Evolutionary conservation across 1,140 invertebrate genomes (phyloP), one percentile per base, ranked within the genome.

Genomic region (Babylonia areolata): DNA sequence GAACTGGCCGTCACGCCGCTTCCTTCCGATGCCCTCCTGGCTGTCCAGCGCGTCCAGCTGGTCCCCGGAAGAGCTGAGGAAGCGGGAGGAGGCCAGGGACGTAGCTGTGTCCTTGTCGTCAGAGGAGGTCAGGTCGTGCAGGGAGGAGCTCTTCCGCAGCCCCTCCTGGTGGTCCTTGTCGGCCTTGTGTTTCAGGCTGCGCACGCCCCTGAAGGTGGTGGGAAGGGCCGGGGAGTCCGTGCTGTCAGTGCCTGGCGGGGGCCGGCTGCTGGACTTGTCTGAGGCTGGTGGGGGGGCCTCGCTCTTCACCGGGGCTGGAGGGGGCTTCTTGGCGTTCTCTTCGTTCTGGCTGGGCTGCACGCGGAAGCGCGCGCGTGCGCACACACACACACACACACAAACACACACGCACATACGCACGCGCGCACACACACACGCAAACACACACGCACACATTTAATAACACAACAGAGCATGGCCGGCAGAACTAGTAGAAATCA

Each of bases 161-260:
- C 92, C 92, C 28, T 94, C 93, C 37, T 91, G 91, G 73, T 92
- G 90, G 51, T 89, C 86, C 73, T 91, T 90, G 69, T 93, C 92
- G 85, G 90, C 89, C 77, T 91, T 91, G 86, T 93, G 93, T 81
- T 94, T 94, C 85, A 94, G 88, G 85, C 90, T 93, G 33, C 93
- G 91, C 6, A 94, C 92, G 54, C 93, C 92, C 46, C 90, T 86
- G 81, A 93, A 93, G 0, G 92, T 93, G 11, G 87, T 81, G 83
- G 88, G 91, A n/a, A 87, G 58, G 12, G 58, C 28, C 5, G 58
- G 12, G 58, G 23, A 23, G 28, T 23, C 46, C 9, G 46, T 51
- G 46, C 46, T 51, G 46, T 51, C 46, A 9, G 46, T 0, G 46
- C 46, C 46, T 17, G 12, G 58, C 5, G 5, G 58, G 12, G 12